Evolutionary conservation across 35 echinoderm and acorn worm genomes (phyloP), one percentile per base, ranked within the genome.

Genomic region (Ophioderma brevispina): DNA sequence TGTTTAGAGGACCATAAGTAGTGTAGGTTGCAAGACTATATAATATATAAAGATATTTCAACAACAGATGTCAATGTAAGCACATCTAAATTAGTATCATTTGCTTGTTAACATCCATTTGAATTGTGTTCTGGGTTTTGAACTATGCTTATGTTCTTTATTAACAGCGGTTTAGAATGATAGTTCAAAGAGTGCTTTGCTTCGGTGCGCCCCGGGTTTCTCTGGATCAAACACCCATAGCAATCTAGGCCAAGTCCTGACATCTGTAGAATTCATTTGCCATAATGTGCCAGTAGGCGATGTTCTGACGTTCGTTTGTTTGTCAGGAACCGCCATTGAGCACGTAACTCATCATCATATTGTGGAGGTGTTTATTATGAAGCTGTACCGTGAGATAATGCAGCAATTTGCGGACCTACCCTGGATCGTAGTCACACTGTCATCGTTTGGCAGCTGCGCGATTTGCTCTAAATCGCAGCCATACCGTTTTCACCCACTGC

Each of bases 381-480:
- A 70, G 59, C 59, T 70, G 28, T 2, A 70, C 10, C 59, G 59
- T 70, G 59, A 70, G 59, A 70, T 70, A 70, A 70, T 70, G 59
- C 59, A 70, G 59, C 59, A 70, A 25, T 70, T 70, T 70, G 15
- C 2, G 17, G 28, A 4, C 28, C 28, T 70, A 70, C 28, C 59
- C 28, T 70, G 59, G 17, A 70, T 18, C 28, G 23, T 2, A 70
- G 28, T 70, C 41, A 17, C 17, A 46, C 28, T 70, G 59, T 70
- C 59, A 70, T 70, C 59, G 59, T 70, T 13, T 25, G 28, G 59
- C 59, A 70, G 59, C 59, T 70, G 59, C 28, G n/a, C 59, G 59
- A 70, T 70, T 70, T 70, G 59, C 59, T 70, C 59, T 30, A 70
- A 70, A 70, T 70, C 59, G 59, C 59, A 70, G 59, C 59, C 28